Evolutionary conservation across 2,797 vertebrate genomes (phyloP).

Genomic region (Limosa lapponica): DNA sequence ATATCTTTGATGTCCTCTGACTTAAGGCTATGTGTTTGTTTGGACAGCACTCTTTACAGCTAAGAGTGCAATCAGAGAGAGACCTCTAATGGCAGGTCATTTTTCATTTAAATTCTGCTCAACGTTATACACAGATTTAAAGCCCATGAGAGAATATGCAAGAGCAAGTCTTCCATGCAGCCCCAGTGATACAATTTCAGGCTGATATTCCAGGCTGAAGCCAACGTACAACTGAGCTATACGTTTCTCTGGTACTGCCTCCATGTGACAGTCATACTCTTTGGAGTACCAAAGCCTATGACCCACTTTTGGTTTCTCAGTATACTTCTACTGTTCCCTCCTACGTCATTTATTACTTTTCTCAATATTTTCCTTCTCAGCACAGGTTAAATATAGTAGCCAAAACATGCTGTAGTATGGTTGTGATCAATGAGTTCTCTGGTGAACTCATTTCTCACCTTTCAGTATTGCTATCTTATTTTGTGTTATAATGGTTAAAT

Average conservation of each 20-base stretch:
- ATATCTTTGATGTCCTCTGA: background rate
- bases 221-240: background rate
- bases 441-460: background rate
- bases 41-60: background rate
- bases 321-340: background rate
- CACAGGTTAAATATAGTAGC: background rate
- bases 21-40: background rate
- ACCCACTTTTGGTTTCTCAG: background rate
- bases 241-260: background rate
- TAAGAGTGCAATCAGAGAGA: background rate
- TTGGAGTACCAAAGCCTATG: background rate
- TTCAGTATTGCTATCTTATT: background rate
- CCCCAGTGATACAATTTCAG: background rate
- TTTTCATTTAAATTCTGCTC: background rate
- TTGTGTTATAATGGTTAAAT: background rate
- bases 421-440: background rate
- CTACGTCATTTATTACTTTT: background rate
- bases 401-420: background rate
- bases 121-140: background rate
- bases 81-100: constrained; percentile 29
- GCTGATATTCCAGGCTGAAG: background rate
- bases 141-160: background rate
- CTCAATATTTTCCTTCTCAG: background rate
- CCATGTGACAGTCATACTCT: background rate
- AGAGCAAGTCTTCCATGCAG: background rate